Percentiles rank a stretch among this genome's conserved stretches.
phyloP scores from a whole-genome alignment of 2,113 vertebrate species.

The Vombatus ursinus region DNA sequence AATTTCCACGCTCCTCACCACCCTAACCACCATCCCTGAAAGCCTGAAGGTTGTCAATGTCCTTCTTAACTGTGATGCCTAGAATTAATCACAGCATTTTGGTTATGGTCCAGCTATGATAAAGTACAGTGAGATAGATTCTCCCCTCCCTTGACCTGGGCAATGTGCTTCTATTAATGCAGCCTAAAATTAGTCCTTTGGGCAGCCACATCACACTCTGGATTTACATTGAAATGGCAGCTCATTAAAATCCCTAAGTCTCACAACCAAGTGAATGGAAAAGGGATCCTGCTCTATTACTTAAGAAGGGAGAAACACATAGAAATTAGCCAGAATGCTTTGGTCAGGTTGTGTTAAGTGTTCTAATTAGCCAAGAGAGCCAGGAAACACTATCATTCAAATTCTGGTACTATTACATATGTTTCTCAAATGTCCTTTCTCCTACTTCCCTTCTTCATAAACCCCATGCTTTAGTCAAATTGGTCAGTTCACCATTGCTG shows the following conservation, averaged over 20 bases:
- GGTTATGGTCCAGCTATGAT: not conserved
- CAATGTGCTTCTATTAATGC: not conserved
- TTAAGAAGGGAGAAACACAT: not conserved
- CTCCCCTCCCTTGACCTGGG: not conserved
- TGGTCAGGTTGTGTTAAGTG: not conserved
- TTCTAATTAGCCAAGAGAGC: not conserved
- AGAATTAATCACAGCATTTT: not conserved
- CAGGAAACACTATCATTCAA: not conserved
- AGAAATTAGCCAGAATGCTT: not conserved
- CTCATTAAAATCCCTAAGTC: not conserved
- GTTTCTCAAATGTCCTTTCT: not conserved
- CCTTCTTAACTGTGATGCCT: not conserved
- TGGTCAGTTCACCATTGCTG: not conserved
- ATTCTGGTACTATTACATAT: not conserved
- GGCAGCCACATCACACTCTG: not conserved
- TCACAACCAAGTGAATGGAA: not conserved
- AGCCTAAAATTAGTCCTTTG: not conserved
- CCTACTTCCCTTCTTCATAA: not conserved
- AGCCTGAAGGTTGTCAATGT: not conserved
- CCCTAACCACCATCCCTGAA: not conserved
- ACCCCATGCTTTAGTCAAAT: not conserved
- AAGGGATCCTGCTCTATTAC: not conserved
- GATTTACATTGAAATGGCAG: not conserved
- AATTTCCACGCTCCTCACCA: not conserved
- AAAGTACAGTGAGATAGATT: not conserved